Percentiles rank a stretch among this genome's conserved stretches.
Evolutionary conservation across 1,140 invertebrate species (phyloP).

Genomic region (Melitaea cinxia): DNA sequence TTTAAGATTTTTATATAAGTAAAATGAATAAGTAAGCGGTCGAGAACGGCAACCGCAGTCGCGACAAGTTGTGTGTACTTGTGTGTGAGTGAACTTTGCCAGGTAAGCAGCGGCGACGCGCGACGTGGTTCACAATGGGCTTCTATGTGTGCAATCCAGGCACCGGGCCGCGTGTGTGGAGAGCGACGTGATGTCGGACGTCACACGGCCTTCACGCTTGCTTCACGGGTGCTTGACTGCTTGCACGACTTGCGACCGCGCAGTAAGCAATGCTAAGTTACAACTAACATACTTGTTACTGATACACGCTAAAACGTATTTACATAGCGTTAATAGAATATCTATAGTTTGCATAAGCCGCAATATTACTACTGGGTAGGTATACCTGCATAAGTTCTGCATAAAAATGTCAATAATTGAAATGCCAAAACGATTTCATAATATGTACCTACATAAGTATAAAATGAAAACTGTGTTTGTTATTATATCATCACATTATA

Average conservation of each 20-base stretch:
- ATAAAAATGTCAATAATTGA: conserved; percentile 8
- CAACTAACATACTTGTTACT: background rate
- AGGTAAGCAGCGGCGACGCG: conserved; percentile 51
- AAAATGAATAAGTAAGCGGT: conserved; percentile 17
- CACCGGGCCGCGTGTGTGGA: conserved; percentile 36
- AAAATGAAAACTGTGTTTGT: too few species aligned
- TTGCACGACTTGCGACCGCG: conserved; percentile 50
- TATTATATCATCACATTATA: too few species aligned
- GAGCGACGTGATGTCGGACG: conserved; percentile 51
- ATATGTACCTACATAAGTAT: background rate
- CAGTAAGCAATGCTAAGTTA: conserved; percentile 10
- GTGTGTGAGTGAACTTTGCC: conserved; percentile 70
- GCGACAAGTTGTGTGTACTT: conserved; percentile 54
- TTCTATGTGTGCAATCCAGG: conserved; percentile 46
- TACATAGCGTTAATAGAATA: conserved; percentile 9
- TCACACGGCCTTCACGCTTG: conserved; percentile 67
- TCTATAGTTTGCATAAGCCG: background rate
- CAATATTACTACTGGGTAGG: conserved; percentile 5
- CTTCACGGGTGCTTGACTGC: conserved; percentile 63
- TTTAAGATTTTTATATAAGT: conserved; percentile 22
- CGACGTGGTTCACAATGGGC: conserved; percentile 49
- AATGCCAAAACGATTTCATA: background rate
- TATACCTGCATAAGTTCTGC: conserved; percentile 5
- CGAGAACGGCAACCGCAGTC: conserved; percentile 35
- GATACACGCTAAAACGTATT: conserved; percentile 11